Evolutionary conservation across 2,888 invertebrate genomes (phyloP).

Genomic region (Pachydiplax longipennis): DNA sequence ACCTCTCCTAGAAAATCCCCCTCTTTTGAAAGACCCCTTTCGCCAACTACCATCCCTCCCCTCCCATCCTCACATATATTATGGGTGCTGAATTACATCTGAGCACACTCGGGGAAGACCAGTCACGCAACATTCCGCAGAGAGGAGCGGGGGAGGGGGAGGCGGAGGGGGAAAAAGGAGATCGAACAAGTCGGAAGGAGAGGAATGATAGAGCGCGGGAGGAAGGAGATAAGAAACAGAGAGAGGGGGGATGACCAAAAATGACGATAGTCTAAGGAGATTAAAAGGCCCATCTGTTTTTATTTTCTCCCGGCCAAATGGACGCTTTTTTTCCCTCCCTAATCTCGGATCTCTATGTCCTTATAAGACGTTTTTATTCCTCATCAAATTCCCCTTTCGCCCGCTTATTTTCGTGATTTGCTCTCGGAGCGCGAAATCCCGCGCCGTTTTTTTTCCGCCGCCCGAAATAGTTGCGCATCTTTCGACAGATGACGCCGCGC

Average conservation of each 20-base stretch:
- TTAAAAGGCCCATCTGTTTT: not conserved
- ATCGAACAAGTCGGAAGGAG: not conserved
- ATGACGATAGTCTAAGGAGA: not conserved
- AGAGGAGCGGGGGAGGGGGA: not conserved
- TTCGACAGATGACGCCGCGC: not conserved
- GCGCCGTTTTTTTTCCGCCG: not conserved
- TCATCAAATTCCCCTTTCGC: not conserved
- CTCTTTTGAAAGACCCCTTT: not conserved
- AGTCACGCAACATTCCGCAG: constrained; percentile 39
- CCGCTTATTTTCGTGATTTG: not conserved
- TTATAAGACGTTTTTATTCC: not conserved
- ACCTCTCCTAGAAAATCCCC: not conserved
- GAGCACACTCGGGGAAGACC: constrained; percentile 13
- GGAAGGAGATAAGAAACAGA: not conserved
- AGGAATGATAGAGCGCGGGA: not conserved
- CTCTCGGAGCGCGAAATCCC: not conserved
- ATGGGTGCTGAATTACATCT: constrained; percentile 41
- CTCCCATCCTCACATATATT: constrained; percentile 13
- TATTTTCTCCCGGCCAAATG: too few relatives aligned
- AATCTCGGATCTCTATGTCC: not conserved
- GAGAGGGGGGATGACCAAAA: not conserved
- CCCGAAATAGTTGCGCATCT: not conserved
- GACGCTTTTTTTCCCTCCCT: not conserved
- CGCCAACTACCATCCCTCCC: not conserved
- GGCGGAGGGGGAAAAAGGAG: not conserved